phyloP scores from a whole-genome alignment of 2,113 vertebrate species.

The Podarcis muralis region DNA sequence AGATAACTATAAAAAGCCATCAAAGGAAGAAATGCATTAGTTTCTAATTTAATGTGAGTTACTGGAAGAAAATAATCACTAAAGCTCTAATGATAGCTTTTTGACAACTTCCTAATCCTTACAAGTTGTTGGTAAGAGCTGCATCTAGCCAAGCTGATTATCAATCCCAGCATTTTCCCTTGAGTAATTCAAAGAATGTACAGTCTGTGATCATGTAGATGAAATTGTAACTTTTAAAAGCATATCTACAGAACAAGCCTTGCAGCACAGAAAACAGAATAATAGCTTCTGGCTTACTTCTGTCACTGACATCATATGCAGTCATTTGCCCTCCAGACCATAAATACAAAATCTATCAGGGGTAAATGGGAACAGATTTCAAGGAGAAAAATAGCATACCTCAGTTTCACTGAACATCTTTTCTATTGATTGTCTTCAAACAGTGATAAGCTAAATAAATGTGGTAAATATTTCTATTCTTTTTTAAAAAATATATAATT shows the following conservation, averaged over 20 bases:
- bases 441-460: slow-evolving; percentile 17
- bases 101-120: slow-evolving; percentile 55
- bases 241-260: slow-evolving; percentile 6
- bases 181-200: slow-evolving; percentile 31
- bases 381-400: not conserved
- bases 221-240: slow-evolving; percentile 56
- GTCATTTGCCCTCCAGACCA: slow-evolving; percentile 34
- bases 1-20: slow-evolving; percentile 37
- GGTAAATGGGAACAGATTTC: not conserved
- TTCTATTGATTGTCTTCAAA: not conserved
- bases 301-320: slow-evolving; percentile 21
- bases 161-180: slow-evolving; percentile 15
- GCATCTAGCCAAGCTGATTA: slow-evolving; percentile 18
- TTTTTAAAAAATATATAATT: no score
- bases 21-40: slow-evolving; percentile 38
- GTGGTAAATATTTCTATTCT: not conserved
- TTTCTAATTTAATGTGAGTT: slow-evolving; percentile 61
- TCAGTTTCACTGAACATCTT: slow-evolving; percentile 4
- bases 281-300: slow-evolving; percentile 38
- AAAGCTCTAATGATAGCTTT: slow-evolving; percentile 37
- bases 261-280: slow-evolving; percentile 22
- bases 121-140: slow-evolving; percentile 41
- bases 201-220: slow-evolving; percentile 47
- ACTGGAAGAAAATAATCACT: slow-evolving; percentile 39
- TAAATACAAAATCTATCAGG: slow-evolving; percentile 26